Base-by-base conservation (phyloP, 2,113 vertebrate genomes). In the Eubucco bourcierii region DNA sequence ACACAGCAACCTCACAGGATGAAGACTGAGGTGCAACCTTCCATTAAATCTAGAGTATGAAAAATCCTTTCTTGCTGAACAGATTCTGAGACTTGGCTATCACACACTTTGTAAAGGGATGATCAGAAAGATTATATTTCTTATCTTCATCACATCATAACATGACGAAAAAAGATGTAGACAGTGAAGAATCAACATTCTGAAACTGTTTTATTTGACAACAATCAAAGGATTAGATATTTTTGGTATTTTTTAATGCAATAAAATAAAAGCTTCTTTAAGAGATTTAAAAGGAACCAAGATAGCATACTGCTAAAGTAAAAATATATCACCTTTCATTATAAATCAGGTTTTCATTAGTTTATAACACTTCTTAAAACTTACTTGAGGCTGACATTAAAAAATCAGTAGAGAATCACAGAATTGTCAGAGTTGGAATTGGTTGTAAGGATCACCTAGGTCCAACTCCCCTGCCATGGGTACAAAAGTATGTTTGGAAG, bases 91-190 rank as follows among this genome's bases (percentile, higher is more conserved):
- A 65, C 39, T 76, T 73, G 59, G 15, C 64, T 82, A 65, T 12
- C 4, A 33, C 0, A 1, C 0, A 1, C 20, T 65, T 65, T 63
- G 8, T 58, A 75, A 60, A 90, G 23, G 24, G 46, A 63, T 20
- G 31, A 59, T 83, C 68, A 50, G 52, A 86, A 55, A 60, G 15
- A 65, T 25, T 61, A 8, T 33, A 53, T 44, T 82, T 37, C 8
- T 80, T 46, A 66, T 37, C 31, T 52, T 14, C 4, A 78, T 71
- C 23, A 19, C 67, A 44, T 64, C 61, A 34, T 4, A 68, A 29
- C 4, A 80, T 24, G 11, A 56, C 19, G 64, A 81, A 80, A 61
- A 4, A 70, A 39, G 7, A 7, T 56, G 4, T 39, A 73, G 50
- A 9, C 9, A 64, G 15, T n/a, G 52, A 53, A 60, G 19, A 90